Conservation (phyloP, 2,888 invertebrate genomes). For the Drosophila percnosoma region DNA sequence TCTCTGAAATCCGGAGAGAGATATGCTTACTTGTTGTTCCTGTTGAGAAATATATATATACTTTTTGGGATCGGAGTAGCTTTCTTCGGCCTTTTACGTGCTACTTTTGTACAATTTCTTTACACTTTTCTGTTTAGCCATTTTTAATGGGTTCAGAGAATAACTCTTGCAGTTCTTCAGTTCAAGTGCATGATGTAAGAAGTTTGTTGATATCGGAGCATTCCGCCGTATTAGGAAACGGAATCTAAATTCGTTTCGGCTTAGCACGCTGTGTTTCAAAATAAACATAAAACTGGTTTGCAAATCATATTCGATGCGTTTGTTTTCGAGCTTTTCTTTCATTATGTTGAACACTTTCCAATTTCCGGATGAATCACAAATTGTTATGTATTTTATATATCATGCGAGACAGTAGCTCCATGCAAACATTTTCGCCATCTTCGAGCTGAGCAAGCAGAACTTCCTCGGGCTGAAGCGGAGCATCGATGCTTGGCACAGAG, state of each 20-base stretch:
- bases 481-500: slow-evolving; percentile 86
- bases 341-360: neutral
- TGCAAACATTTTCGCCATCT: slow-evolving; percentile 88
- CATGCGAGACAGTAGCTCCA: slow-evolving; percentile 88
- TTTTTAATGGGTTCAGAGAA: neutral
- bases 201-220: neutral
- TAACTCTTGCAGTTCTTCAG: neutral
- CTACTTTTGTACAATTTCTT: neutral
- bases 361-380: slow-evolving; percentile 11
- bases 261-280: neutral
- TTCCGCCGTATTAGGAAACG: neutral
- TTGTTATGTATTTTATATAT: slow-evolving; percentile 84
- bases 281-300: neutral
- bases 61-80: neutral
- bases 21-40: neutral
- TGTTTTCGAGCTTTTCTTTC: neutral
- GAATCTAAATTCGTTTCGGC: neutral
- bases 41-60: neutral
- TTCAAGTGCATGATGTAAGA: neutral
- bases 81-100: neutral
- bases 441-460: slow-evolving; percentile 57
- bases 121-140: neutral
- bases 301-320: neutral
- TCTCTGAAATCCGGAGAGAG: neutral
- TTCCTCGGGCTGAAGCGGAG: slow-evolving; percentile 86